Conservation (phyloP, 2,797 vertebrate species). For the Mallotus villosus region DNA sequence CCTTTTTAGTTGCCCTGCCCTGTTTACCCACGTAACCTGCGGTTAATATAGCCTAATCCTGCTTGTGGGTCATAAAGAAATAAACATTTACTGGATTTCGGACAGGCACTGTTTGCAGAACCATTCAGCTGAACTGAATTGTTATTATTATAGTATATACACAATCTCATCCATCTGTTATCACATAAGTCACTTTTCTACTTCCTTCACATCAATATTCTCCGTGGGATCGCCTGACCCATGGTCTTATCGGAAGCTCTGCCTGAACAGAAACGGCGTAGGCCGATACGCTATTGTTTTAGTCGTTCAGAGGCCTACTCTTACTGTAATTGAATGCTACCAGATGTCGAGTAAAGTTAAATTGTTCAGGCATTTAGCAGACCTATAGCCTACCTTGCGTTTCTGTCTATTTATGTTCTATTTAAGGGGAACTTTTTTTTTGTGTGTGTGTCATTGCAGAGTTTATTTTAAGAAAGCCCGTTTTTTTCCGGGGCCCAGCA, state of each 20-base stretch:
- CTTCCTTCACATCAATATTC: neutral
- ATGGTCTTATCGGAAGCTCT: neutral
- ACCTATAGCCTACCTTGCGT: too few species aligned
- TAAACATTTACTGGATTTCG: constrained; percentile 25
- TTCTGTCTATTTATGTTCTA: too few species aligned
- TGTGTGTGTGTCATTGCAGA: neutral
- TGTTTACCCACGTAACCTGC: constrained; percentile 23
- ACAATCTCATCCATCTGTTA: too few species aligned
- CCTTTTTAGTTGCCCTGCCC: constrained; percentile 23
- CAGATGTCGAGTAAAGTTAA: too few species aligned
- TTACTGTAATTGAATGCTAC: too few species aligned
- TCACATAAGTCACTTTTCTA: too few species aligned
- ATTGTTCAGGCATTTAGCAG: too few species aligned
- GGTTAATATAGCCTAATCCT: constrained; percentile 27
- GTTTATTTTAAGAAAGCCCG: neutral
- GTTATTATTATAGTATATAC: constrained; percentile 8
- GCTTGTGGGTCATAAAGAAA: constrained; percentile 28
- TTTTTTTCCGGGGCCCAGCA: neutral
- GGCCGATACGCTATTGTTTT: neutral
- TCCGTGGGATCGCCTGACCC: neutral
- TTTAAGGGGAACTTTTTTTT: neutral
- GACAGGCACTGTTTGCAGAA: constrained; percentile 36
- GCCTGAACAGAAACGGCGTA: neutral
- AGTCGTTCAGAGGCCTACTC: neutral
- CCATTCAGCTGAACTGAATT: constrained; percentile 36